Conservation (phyloP, 2,113 vertebrate genomes). For the Rhegmatorhina hoffmannsi region DNA sequence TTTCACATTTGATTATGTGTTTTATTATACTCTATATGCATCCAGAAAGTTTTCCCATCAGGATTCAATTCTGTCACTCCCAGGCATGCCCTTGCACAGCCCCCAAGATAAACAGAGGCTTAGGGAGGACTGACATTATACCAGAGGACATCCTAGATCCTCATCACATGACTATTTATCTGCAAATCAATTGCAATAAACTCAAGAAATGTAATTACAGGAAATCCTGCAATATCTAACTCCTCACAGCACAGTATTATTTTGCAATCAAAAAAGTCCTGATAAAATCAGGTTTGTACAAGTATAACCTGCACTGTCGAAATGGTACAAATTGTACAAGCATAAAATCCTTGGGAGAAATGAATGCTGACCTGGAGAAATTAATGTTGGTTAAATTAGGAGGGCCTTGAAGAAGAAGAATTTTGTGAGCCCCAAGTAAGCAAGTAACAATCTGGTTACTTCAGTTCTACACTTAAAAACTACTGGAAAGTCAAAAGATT, state of each 20-base stretch:
- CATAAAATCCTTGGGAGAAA: background rate
- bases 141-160: background rate
- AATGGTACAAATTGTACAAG: background rate
- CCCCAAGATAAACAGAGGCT: background rate
- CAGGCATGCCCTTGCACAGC: background rate
- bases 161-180: background rate
- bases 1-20: background rate
- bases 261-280: background rate
- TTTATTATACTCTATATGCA: background rate
- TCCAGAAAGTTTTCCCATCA: background rate
- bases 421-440: background rate
- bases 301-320: background rate
- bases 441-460: background rate
- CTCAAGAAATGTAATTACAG: constrained; percentile 23
- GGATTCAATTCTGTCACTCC: background rate
- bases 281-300: background rate
- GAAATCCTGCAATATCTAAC: background rate
- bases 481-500: background rate
- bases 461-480: background rate
- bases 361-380: background rate
- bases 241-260: background rate
- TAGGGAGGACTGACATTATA: background rate
- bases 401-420: background rate
- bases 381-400: background rate
- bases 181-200: constrained; percentile 9